phyloP scores from a whole-genome alignment of 2,797 vertebrate species.

The Neosilurus mollespiculum region DNA sequence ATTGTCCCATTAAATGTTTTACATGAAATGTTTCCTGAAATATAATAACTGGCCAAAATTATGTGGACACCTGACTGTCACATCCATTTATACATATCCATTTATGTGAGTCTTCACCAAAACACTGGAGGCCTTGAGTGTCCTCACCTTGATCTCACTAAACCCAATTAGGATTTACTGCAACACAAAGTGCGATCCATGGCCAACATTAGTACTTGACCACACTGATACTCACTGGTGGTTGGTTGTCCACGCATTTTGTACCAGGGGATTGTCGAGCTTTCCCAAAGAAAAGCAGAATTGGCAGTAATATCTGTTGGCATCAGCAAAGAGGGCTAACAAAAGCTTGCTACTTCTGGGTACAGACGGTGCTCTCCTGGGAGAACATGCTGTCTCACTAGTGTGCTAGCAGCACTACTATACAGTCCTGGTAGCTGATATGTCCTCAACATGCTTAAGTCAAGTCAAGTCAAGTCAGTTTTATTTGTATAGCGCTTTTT shows the following conservation, averaged over 20 bases:
- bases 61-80: background rate
- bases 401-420: background rate
- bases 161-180: background rate
- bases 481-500: no score
- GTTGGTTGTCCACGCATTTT: background rate
- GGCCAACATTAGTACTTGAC: background rate
- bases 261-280: background rate
- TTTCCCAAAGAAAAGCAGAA: background rate
- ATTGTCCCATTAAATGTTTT: background rate
- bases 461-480: no score
- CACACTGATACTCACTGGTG: background rate
- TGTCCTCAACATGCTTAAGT: background rate
- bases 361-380: background rate
- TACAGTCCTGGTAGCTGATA: background rate
- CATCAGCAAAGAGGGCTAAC: background rate
- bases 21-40: background rate
- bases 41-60: background rate
- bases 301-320: background rate
- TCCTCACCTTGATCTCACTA: no score
- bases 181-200: background rate
- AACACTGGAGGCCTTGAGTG: background rate
- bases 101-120: background rate
- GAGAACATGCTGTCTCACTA: background rate
- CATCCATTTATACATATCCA: background rate
- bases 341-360: background rate